phyloP scores from a whole-genome alignment of 2,113 vertebrate genomes.

The Lophotis ruficrista region DNA sequence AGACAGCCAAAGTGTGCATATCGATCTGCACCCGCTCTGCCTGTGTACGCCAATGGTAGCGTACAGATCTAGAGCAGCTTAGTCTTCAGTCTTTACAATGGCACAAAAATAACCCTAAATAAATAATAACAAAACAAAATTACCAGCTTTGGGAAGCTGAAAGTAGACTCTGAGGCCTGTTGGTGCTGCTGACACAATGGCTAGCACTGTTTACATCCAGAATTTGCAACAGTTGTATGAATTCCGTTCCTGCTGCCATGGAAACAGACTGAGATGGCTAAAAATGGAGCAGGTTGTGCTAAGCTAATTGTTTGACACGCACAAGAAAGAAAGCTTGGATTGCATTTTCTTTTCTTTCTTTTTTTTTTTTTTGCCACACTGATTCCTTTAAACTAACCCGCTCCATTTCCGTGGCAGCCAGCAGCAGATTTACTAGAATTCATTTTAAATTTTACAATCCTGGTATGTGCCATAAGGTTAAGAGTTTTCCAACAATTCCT shows the following conservation, averaged over 20 bases:
- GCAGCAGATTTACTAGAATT: neutral
- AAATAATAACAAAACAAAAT: neutral
- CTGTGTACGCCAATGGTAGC: accelerated
- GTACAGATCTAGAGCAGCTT: neutral
- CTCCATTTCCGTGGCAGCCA: neutral
- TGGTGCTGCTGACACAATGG: neutral
- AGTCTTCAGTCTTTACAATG: accelerated
- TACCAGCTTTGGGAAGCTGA: neutral
- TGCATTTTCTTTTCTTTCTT: neutral
- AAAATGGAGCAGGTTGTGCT: conserved; percentile 12
- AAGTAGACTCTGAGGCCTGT: neutral
- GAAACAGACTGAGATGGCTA: neutral
- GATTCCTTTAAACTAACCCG: neutral
- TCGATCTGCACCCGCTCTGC: accelerated
- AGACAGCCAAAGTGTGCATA: neutral
- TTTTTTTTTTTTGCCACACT: too few relatives aligned
- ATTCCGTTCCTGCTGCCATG: conserved; percentile 1
- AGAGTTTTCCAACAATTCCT: neutral
- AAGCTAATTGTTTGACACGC: neutral
- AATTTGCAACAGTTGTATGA: neutral
- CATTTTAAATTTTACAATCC: neutral
- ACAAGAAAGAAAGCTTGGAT: neutral
- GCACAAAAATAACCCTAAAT: neutral
- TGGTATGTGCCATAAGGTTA: neutral
- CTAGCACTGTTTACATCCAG: neutral